These are phyloP conservation scores for Drosophila repletoides DNA, from an alignment of 1,140 invertebrate species.

Conservation along the genomic window DNA sequence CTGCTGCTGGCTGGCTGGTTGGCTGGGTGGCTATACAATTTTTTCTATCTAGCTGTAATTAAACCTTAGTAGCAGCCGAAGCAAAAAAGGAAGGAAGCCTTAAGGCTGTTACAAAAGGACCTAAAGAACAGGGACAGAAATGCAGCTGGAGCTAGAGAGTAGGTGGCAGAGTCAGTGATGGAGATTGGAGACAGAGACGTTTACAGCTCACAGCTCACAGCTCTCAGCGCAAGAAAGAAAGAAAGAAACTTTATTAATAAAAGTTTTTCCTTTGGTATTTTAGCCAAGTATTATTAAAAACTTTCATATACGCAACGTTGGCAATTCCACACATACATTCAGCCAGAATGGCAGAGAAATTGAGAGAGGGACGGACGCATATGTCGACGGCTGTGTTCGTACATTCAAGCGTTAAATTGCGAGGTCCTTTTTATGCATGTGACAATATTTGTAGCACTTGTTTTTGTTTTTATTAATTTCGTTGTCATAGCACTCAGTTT, in stretches of 20 bases:
- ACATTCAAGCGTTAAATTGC: conserved; percentile 72
- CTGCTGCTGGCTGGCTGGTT: neutral
- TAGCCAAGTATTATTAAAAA: conserved; percentile 77
- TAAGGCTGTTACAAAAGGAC: conserved; percentile 20
- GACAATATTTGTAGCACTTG: conserved; percentile 59
- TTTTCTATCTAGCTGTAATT: conserved; percentile 53
- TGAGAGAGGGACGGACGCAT: conserved; percentile 17
- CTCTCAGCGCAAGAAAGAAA: conserved; percentile 39
- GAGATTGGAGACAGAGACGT: conserved; percentile 9
- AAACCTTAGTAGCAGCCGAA: conserved; percentile 55
- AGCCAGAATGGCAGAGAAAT: neutral
- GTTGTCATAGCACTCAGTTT: conserved; percentile 59
- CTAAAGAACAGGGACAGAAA: neutral
- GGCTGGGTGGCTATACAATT: neutral
- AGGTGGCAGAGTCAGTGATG: too few relatives aligned
- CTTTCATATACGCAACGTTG: conserved; percentile 71
- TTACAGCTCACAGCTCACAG: too few relatives aligned
- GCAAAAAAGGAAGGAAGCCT: conserved; percentile 48
- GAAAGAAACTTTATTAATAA: conserved; percentile 79
- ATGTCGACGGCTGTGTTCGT: conserved; percentile 68
- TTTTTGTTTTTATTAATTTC: conserved; percentile 62
- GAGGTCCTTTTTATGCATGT: conserved; percentile 67
- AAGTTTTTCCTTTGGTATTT: conserved; percentile 80
- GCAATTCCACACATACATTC: conserved; percentile 32
- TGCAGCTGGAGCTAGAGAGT: neutral